A percentile compares a stretch with the other conserved stretches of the same genome.
Evolutionary conservation across 1,140 invertebrate genomes (phyloP).

Genomic region (Proctacanthus coquilletti): DNA sequence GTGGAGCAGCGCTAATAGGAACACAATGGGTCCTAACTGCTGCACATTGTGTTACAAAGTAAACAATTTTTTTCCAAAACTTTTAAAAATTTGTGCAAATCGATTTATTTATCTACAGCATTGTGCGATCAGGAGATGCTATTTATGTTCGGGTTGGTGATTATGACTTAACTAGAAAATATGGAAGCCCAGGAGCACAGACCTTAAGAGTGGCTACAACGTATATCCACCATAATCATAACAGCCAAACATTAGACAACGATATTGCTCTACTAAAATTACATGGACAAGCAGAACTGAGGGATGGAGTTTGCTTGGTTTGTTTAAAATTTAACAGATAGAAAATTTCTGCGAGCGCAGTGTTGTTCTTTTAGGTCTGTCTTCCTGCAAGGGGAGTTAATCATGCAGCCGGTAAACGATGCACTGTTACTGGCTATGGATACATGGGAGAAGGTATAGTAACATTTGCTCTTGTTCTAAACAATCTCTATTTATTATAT

Average conservation of each 20-base stretch:
- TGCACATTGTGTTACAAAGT: conserved; percentile 92
- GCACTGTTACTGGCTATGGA: conserved; percentile 85
- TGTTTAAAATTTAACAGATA: too few relatives aligned
- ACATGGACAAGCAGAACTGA: conserved; percentile 75
- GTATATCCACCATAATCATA: conserved; percentile 93
- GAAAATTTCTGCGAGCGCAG: not conserved
- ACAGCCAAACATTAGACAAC: conserved; percentile 88
- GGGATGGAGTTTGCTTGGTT: conserved; percentile 55
- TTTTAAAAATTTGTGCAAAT: not conserved
- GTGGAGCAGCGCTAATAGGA: conserved; percentile 85
- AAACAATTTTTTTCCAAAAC: conserved; percentile 21
- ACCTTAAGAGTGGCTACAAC: conserved; percentile 78
- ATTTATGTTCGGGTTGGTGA: conserved; percentile 87
- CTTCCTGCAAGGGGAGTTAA: conserved; percentile 71
- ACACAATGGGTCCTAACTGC: conserved; percentile 91
- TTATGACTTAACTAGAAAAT: conserved; percentile 75
- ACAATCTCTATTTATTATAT: not conserved
- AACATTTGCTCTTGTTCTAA: not conserved
- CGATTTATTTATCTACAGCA: conserved; percentile 38
- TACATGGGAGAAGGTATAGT: conserved; percentile 78
- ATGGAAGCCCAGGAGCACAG: conserved; percentile 74
- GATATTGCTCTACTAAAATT: conserved; percentile 89
- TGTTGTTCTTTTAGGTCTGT: conserved; percentile 42
- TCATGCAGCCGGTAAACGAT: conserved; percentile 72
- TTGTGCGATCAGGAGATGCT: conserved; percentile 75